Evolutionary conservation across 2,113 vertebrate genomes (phyloP).

Genomic region (Trichechus manatus): DNA sequence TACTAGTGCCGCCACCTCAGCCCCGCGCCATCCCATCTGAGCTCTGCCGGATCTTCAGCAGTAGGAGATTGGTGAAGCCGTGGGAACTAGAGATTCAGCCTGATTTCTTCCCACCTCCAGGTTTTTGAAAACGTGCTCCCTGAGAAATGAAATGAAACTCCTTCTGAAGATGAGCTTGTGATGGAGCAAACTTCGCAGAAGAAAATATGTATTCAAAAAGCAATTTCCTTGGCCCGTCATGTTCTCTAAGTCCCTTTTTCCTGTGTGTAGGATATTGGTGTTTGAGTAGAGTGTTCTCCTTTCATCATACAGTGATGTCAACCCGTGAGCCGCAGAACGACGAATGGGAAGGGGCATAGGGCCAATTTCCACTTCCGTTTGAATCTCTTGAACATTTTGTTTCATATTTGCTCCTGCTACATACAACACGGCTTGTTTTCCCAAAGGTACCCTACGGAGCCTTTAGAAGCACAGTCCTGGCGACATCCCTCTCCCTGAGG

Average conservation of each 20-base stretch:
- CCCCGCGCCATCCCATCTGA: background rate
- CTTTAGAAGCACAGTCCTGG: background rate
- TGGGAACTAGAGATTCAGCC: background rate
- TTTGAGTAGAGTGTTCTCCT: slow-evolving; percentile 54
- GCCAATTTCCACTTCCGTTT: background rate
- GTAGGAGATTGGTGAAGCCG: background rate
- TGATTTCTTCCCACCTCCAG: slow-evolving; percentile 35
- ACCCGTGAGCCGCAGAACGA: background rate
- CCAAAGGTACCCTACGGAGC: background rate
- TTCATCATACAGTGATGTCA: slow-evolving; percentile 56
- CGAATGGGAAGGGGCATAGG: background rate
- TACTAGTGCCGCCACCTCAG: background rate
- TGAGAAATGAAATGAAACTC: slow-evolving; percentile 60
- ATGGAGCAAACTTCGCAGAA: slow-evolving; percentile 14
- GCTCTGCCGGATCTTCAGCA: background rate
- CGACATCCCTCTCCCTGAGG: background rate
- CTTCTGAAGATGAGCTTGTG: slow-evolving; percentile 43
- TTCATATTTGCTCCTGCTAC: background rate
- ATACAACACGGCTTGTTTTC: slow-evolving; percentile 2
- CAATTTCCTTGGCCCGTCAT: slow-evolving; percentile 68
- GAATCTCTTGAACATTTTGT: slow-evolving; percentile 48
- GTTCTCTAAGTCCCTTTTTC: slow-evolving; percentile 7
- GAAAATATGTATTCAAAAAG: slow-evolving; percentile 73
- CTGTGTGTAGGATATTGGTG: slow-evolving; percentile 40
- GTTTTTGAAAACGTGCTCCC: slow-evolving; percentile 48